Percentiles rank a stretch among this genome's conserved stretches.
Conservation (phyloP, 92 coral and sea anemone genomes). For the Micromussa lordhowensis region DNA sequence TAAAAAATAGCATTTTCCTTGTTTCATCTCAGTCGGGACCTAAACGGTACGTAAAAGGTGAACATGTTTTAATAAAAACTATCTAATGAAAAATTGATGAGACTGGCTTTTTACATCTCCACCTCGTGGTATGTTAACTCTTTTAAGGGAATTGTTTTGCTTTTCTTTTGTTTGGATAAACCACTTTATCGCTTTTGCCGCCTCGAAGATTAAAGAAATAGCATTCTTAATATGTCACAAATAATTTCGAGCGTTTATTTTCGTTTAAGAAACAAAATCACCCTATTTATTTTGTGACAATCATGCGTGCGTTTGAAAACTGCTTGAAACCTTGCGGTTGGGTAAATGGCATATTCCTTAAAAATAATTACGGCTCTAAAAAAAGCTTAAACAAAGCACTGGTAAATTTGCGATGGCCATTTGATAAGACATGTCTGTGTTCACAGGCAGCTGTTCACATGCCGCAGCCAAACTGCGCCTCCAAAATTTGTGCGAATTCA, state of each 20-base stretch:
- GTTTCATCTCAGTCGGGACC: background rate
- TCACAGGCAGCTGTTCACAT: constrained; percentile 34
- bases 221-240: background rate
- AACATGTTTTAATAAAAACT: constrained; percentile 6
- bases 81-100: constrained; percentile 27
- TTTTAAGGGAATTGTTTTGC: constrained; percentile 7
- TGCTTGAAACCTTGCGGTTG: background rate
- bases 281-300: background rate
- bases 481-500: constrained; percentile 26
- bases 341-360: background rate
- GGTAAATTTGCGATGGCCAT: constrained; percentile 27
- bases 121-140: constrained; percentile 20
- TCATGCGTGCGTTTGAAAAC: background rate
- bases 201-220: background rate
- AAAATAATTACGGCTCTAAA: constrained; percentile 13
- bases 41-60: background rate
- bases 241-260: background rate
- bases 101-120: background rate
- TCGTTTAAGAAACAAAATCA: background rate
- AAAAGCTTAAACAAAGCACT: constrained; percentile 17
- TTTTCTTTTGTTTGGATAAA: constrained; percentile 28
- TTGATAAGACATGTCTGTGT: constrained; percentile 47
- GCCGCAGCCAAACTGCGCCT: constrained; percentile 1
- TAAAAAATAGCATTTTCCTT: background rate
- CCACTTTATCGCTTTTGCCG: background rate